Evolutionary conservation across 2,888 invertebrate species (phyloP).

Genomic region (Embidobia sp.): DNA sequence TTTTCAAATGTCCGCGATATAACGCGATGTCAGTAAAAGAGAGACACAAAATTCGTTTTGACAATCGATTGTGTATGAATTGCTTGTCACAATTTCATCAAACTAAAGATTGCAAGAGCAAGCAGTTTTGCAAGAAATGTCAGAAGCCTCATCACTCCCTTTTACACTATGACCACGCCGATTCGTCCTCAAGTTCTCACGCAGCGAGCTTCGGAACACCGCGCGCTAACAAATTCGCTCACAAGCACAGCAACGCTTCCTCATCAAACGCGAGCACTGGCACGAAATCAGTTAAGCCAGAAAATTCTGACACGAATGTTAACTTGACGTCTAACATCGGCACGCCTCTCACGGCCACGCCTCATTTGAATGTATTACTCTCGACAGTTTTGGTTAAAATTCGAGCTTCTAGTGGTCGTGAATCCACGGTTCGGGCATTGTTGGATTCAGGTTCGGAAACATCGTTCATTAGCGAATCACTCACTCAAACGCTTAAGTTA

Average conservation of each 20-base stretch:
- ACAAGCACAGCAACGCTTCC: too few species aligned
- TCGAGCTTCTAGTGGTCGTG: conserved; percentile 14
- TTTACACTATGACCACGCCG: conserved; percentile 13
- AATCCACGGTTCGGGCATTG: conserved; percentile 36
- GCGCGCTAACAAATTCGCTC: too few species aligned
- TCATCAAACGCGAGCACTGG: too few species aligned
- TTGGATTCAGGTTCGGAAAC: conserved; percentile 64
- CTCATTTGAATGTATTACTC: conserved; percentile 31
- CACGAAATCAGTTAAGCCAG: too few species aligned
- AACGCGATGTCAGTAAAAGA: not conserved
- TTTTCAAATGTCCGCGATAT: not conserved
- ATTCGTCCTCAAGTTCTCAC: too few species aligned
- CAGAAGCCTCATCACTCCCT: conserved; percentile 8
- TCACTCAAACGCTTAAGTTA: conserved; percentile 40
- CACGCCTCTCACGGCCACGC: too few species aligned
- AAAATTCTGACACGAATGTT: too few species aligned
- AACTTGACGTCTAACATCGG: too few species aligned
- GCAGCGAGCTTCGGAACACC: too few species aligned
- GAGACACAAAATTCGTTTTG: not conserved
- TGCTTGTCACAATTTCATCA: conserved; percentile 6
- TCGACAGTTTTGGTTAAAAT: conserved; percentile 55
- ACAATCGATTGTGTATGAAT: conserved; percentile 7
- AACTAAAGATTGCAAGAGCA: not conserved
- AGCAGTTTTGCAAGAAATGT: conserved; percentile 9
- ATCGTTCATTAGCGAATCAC: conserved; percentile 55